phyloP scores from a whole-genome alignment of 2,888 invertebrate species.

The Omphaloscelis lunosa region DNA sequence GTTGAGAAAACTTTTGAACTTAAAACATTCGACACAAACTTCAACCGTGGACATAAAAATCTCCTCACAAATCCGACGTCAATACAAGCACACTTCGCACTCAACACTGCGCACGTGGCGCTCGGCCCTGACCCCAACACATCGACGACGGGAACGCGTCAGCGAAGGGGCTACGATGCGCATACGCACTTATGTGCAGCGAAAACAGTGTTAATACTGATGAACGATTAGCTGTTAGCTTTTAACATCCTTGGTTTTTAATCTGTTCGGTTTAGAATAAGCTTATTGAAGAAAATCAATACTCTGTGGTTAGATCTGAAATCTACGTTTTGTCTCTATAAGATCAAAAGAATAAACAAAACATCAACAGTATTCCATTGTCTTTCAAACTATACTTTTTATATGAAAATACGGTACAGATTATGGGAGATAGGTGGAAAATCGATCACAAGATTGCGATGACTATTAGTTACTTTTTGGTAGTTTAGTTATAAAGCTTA shows the following conservation, averaged over 20 bases:
- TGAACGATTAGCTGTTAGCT: background rate
- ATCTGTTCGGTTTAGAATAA: background rate
- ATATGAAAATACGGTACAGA: background rate
- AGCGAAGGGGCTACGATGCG: conserved; percentile 49
- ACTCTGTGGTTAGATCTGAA: background rate
- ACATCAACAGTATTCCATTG: background rate
- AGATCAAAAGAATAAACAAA: background rate
- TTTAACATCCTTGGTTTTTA: conserved; percentile 6
- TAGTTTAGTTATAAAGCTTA: too few relatives aligned
- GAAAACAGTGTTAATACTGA: conserved; percentile 45
- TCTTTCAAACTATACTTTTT: background rate
- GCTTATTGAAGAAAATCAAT: background rate
- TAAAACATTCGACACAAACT: background rate
- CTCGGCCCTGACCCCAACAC: conserved; percentile 77
- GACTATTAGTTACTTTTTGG: too few relatives aligned
- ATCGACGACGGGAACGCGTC: conserved; percentile 63
- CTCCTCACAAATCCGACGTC: conserved; percentile 12
- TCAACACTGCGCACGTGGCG: conserved; percentile 50
- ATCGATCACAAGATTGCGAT: background rate
- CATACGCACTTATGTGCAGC: conserved; percentile 43
- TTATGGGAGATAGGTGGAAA: background rate
- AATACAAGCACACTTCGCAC: conserved; percentile 12
- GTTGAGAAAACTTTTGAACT: background rate
- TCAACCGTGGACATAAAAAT: background rate
- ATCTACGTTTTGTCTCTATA: background rate